Base-by-base conservation (phyloP, 2,888 invertebrate genomes). In the Camptogramma bilineatum region DNA sequence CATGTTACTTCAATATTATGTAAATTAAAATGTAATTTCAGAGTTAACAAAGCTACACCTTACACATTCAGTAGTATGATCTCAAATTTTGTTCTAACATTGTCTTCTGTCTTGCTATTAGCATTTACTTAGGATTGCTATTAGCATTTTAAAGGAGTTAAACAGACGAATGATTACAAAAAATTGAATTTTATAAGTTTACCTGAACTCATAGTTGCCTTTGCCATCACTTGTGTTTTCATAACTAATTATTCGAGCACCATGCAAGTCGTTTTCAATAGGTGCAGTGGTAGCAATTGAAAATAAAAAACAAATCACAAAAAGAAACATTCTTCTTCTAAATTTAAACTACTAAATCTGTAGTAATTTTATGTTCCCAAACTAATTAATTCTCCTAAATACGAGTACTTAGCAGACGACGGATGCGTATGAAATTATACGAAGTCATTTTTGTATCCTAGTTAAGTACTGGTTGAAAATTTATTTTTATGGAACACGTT, bases 131-230 rank as follows among this genome's bases (percentile, higher is more conserved):
- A 24, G 24, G 24, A 24, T 9, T 9, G 34, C 34, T 34, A 9
- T 2, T 2, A 34, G 34, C 13, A 2, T 34, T 34, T 34, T 8
- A 16, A 42, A 42, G 42, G 39, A 39, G 39, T 39, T 42, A 1
- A 16, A 16, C 16, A n/a, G 8, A n/a, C 31, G 1, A 39, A 13
- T n/a, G 0, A 39, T 39, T 42, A 4, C 4, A 16, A 44, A 57
- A 44, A 34, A 46, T 7, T 28, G 28, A 7, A 28, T 8, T 28
- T 34, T 3, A 51, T 52, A 13, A 19, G 62, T 63, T 62, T 72
- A 82, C 80, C 74, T 75, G 67, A 78, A 82, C 4, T 66, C 63
- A 50, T 82, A 81, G 39, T 77, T 74, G 44, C 81, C 79, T 16
- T 64, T 68, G 39, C 70, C 76, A 55, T 73, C 69, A 9, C 66